Evolutionary conservation across 2,797 vertebrate species (phyloP), one percentile per base, ranked within the genome.

Genomic region (Hippopotamyrus pictus): DNA sequence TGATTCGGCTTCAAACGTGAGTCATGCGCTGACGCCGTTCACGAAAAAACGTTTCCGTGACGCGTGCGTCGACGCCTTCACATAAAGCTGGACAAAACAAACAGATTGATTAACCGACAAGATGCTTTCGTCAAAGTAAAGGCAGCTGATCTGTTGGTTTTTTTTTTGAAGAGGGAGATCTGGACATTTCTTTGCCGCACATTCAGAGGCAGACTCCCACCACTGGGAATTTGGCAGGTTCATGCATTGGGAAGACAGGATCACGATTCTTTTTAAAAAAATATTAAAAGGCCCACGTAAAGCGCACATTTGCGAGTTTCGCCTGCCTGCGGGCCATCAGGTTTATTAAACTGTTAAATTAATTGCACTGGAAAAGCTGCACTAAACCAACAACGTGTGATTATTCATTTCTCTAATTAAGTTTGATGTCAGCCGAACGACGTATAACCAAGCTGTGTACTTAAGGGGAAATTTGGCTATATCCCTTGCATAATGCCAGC

Each of bases 311-410:
- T 57, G 46, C 12, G 25, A 85, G 57, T 76, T 89, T 59, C 59
- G 22, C 86, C 84, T 87, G 88, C 29, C 76, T 85, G 90, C 59
- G 89, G 89, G 89, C 84, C 90, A 91, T 86, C 25, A 1, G 53
- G 89, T 86, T 91, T 88, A 90, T 91, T 90, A 90, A 88, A 90
- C 90, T 91, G 90, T 89, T 91, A 89, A 91, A 92, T 33, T 90
- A 88, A 88, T 92, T 92, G 91, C 69, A 46, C 87, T 89, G 88
- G 89, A 91, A 91, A 87, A 88, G 89, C 83, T 90, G 54, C 76
- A 22, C 86, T 91, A 90, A 89, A 90, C 89, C 90, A 92, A 69
- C 87, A 87, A 89, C 87, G 8, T 3, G 89, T 90, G 79, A 51
- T 91, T 92, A 88, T 90, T 91, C 90, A 89, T 88, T 82, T 89